Conservation (phyloP, 2,797 vertebrate species). For the Anguilla marmorata region DNA sequence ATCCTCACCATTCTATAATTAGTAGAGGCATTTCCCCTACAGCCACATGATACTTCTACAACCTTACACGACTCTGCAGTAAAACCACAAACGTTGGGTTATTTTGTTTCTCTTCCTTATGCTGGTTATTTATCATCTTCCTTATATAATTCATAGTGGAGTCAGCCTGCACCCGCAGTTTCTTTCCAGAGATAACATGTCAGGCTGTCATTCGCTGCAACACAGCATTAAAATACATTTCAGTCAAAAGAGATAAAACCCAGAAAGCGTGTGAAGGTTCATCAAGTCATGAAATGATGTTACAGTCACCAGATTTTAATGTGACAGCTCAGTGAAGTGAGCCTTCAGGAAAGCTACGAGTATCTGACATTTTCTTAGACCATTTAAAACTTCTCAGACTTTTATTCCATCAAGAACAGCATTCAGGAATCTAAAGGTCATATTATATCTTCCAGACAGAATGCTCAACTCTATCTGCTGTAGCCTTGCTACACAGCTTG, state of each 20-base stretch:
- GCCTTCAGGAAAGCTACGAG: slow-evolving; percentile 12
- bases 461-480: background rate
- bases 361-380: slow-evolving; percentile 21
- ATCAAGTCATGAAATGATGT: slow-evolving; percentile 27
- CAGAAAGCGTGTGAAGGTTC: slow-evolving; percentile 27
- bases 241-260: slow-evolving; percentile 33
- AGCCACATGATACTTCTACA: background rate
- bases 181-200: slow-evolving; percentile 33
- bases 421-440: slow-evolving; percentile 31
- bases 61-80: background rate
- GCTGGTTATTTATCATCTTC: background rate
- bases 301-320: slow-evolving; percentile 34
- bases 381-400: slow-evolving; percentile 24
- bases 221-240: slow-evolving; percentile 23
- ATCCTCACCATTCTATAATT: no score
- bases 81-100: background rate
- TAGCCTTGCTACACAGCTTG: slow-evolving; percentile 2
- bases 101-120: background rate
- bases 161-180: slow-evolving; percentile 14
- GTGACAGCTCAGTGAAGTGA: slow-evolving; percentile 19
- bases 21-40: no score
- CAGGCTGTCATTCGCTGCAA: slow-evolving; percentile 27
- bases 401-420: slow-evolving; percentile 25
- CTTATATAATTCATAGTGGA: background rate
- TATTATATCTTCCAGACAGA: slow-evolving; percentile 5